A percentile compares a stretch with the other conserved stretches of the same genome.
Conservation (phyloP, 2,888 invertebrate genomes). For the Drosophila algonquin region DNA sequence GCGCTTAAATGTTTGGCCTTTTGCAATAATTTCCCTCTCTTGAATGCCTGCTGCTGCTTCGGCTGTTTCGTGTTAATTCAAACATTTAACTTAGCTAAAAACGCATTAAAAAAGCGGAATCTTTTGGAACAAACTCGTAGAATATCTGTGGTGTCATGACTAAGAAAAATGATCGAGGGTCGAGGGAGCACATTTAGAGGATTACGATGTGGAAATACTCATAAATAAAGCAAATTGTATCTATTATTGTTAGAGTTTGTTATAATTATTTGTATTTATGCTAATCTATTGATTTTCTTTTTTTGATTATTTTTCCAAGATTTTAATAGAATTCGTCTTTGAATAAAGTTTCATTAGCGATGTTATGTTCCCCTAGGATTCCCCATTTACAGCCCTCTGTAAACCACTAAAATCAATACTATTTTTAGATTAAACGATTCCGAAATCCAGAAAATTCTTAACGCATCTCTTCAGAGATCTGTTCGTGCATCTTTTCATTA, state of each 20-base stretch:
- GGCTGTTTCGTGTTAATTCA: constrained; percentile 32
- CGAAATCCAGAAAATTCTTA: too few relatives aligned
- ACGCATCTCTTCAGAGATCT: background rate
- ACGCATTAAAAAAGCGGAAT: constrained; percentile 19
- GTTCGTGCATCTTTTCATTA: background rate
- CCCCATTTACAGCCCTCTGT: too few relatives aligned
- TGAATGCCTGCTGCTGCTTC: constrained; percentile 1
- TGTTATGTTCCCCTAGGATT: too few relatives aligned
- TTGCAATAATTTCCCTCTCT: constrained; percentile 31
- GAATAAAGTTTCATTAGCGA: too few relatives aligned
- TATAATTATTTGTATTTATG: background rate
- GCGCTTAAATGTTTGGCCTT: constrained; percentile 38
- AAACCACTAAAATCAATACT: background rate
- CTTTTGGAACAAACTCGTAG: constrained; percentile 1
- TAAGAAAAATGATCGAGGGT: constrained; percentile 28
- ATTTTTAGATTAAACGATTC: too few relatives aligned
- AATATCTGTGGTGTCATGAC: constrained; percentile 34
- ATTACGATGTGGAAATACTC: constrained; percentile 33
- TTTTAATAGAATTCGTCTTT: background rate
- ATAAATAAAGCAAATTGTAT: background rate
- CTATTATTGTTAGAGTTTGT: background rate
- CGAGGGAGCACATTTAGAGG: constrained; percentile 18
- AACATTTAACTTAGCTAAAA: constrained; percentile 32
- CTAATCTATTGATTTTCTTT: background rate
- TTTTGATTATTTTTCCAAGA: background rate